Evolutionary conservation across 1,140 invertebrate genomes (phyloP), one percentile per base, ranked within the genome.

Genomic region (Cataglyphis hispanica): DNA sequence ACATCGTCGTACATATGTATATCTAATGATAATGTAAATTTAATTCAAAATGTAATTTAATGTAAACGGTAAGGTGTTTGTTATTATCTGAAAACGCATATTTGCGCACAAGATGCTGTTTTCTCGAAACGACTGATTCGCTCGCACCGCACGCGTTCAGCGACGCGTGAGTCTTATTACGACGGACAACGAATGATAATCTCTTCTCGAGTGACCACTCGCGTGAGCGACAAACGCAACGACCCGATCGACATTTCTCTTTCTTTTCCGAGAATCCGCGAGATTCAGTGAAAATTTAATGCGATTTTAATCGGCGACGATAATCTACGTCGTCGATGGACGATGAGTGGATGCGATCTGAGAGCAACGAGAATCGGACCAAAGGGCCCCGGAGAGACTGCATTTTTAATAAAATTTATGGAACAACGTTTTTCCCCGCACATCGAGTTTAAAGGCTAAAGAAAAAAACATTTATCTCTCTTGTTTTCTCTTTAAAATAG

Each of bases 211-310:
- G 27, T 34, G 75, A 66, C 75, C 27, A 43, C 19, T 53, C 76
- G 46, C 22, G 43, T 37, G 43, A 80, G 43, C 31, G 76, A 69
- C 40, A 66, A 66, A 78, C 60, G 60, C 34, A 19, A 19, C 37
- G 43, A 67, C 19, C n/a, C 37, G 31, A 67, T 53, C n/a, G 63
- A 37, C 46, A 6, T 13, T 40, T 80, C 67, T 80, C 76, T 56
- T 56, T 76, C 60, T 34, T 80, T 67, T 25, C 31, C 31, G 75
- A 13, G 27, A 78, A 78, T 50, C 64, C 11, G 40, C 25, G 60
- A 37, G 40, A 56, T 80, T 67, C 76, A 53, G 27, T 80, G 76
- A 80, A 80, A 80, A 80, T 80, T 80, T 80, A 80, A 80, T 80
- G 76, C 76, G 76, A 80, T 80, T 80, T 80, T 80, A 80, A 80